A percentile compares a stretch with the other conserved stretches of the same genome.
Evolutionary conservation across 2,113 vertebrate genomes (phyloP).

Genomic region (Gavia stellata): DNA sequence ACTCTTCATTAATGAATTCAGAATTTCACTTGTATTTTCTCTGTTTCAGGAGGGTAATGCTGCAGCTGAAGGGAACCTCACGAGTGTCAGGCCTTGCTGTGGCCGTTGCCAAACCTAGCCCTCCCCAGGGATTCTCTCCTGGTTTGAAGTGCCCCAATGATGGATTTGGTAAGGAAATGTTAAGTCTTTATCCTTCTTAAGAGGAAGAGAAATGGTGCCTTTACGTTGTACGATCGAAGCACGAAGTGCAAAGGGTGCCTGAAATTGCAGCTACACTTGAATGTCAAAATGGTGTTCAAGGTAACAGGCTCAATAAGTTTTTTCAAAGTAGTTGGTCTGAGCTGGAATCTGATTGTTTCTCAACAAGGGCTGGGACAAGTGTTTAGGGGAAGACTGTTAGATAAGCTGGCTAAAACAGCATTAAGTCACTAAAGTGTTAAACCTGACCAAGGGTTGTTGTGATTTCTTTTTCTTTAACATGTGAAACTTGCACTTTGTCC

Average conservation of each 20-base stretch:
- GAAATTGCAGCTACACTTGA: neutral
- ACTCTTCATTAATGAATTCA: fast-evolving
- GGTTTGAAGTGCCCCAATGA: slow-evolving; percentile 88
- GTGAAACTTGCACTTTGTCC: neutral
- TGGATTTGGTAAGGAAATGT: slow-evolving; percentile 72
- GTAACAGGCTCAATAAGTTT: fast-evolving
- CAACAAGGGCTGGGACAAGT: neutral
- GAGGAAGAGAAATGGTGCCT: neutral
- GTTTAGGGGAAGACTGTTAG: neutral
- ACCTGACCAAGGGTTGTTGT: neutral
- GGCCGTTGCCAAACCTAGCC: slow-evolving; percentile 68
- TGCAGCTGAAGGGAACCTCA: slow-evolving; percentile 78
- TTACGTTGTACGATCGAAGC: neutral
- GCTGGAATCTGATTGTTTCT: neutral
- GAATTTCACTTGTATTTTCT: fast-evolving
- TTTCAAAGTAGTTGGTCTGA: neutral
- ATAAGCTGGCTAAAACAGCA: neutral
- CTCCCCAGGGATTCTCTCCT: slow-evolving; percentile 76
- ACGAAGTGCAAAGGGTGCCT: neutral
- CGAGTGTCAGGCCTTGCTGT: slow-evolving; percentile 88
- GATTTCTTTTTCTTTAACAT: neutral
- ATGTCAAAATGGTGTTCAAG: neutral
- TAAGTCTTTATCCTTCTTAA: fast-evolving
- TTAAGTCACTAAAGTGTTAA: neutral
- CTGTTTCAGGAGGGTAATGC: slow-evolving; percentile 75